Evolutionary conservation across 2,888 invertebrate species (phyloP).

Genomic region (Clanis bilineata): DNA sequence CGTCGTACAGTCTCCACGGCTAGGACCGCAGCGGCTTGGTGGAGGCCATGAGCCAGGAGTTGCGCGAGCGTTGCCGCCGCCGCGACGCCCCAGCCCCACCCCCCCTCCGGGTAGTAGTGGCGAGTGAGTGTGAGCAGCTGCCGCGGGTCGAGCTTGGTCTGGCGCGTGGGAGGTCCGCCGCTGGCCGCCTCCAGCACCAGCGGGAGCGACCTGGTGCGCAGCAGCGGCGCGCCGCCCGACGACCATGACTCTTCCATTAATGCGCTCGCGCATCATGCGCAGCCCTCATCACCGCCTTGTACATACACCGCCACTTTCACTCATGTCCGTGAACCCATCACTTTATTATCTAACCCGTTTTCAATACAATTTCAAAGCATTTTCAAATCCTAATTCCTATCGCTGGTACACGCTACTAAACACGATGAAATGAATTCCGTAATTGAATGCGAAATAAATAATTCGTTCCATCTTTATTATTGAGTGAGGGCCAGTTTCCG

Average conservation of each 20-base stretch:
- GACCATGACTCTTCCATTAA: constrained; percentile 82
- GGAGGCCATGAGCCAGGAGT: constrained; percentile 88
- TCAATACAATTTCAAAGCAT: constrained; percentile 1
- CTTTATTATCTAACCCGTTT: constrained; percentile 3
- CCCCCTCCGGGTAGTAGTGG: constrained; percentile 94
- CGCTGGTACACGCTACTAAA: not conserved
- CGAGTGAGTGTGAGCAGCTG: constrained; percentile 86
- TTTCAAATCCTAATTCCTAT: not conserved
- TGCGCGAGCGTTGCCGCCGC: constrained; percentile 88
- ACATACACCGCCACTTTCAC: constrained; percentile 47
- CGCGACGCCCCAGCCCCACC: constrained; percentile 93
- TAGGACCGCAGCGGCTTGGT: constrained; percentile 85
- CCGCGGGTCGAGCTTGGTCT: constrained; percentile 78
- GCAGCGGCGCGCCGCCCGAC: constrained; percentile 82
- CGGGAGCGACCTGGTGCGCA: constrained; percentile 86
- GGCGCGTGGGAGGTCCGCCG: constrained; percentile 72
- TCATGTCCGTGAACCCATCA: constrained; percentile 65
- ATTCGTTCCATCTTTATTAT: not conserved
- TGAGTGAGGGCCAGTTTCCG: not conserved
- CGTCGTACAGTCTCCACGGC: constrained; percentile 81
- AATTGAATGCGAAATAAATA: not conserved
- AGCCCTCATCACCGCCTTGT: constrained; percentile 64
- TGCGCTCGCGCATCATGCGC: constrained; percentile 74
- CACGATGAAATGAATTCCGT: not conserved
- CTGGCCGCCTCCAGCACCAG: constrained; percentile 82